These are phyloP conservation scores for Balearica regulorum DNA, from an alignment of 2,797 vertebrate genomes.

Conservation along the genomic window DNA sequence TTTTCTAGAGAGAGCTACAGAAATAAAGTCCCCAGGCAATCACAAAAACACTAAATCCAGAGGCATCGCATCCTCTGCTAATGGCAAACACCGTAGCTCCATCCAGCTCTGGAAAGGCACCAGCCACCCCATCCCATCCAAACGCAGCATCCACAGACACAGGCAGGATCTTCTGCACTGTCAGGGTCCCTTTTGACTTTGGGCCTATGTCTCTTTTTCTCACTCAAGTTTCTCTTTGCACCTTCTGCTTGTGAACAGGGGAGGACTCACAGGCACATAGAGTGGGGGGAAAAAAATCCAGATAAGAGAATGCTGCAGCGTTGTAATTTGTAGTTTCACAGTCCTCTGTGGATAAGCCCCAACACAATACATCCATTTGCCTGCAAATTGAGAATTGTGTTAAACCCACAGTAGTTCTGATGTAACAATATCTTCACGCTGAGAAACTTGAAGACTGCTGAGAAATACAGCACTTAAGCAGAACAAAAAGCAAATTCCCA, in stretches of 20 bases:
- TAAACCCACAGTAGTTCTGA: conserved; percentile 65
- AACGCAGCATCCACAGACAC: fast-evolving
- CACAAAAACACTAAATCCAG: background rate
- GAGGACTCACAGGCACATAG: background rate
- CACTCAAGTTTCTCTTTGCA: background rate
- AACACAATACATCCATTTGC: conserved; percentile 72
- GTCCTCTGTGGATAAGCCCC: conserved; percentile 63
- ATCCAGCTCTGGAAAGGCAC: background rate
- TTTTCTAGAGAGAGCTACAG: background rate
- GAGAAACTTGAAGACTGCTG: conserved; percentile 70
- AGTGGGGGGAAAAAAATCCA: background rate
- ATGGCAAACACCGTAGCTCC: background rate
- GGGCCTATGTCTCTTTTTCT: background rate
- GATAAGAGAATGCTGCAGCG: conserved; percentile 56
- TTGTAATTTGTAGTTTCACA: conserved; percentile 71
- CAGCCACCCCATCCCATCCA: background rate
- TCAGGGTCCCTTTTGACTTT: background rate
- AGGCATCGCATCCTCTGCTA: background rate
- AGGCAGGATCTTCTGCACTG: background rate
- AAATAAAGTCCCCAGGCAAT: background rate
- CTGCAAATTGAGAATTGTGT: conserved; percentile 72
- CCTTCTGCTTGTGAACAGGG: background rate
- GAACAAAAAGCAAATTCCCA: conserved; percentile 72
- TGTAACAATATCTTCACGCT: conserved; percentile 72
- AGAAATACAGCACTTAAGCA: conserved; percentile 70